Evolutionary conservation across 2,888 invertebrate species (phyloP), one percentile per base, ranked within the genome.

Genomic region (Platycheirus albimanus): DNA sequence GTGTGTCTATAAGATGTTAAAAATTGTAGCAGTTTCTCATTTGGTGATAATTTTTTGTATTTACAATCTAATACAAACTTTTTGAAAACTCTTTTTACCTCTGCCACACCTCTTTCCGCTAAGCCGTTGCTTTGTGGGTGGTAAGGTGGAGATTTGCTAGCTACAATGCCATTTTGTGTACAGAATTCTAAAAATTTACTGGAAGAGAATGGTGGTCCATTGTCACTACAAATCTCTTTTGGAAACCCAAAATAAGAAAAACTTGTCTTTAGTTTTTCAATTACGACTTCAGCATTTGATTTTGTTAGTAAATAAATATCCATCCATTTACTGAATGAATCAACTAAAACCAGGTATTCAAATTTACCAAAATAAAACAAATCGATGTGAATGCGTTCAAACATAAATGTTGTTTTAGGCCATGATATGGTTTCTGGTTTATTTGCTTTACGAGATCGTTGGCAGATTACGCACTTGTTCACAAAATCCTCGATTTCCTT

Each of bases 191-290:
- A 43, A 67, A 67, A 52, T 20, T 67, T 67, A 30, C n/a, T n/a
- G n/a, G n/a, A n/a, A n/a, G n/a, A n/a, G n/a, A n/a, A n/a, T n/a
- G n/a, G n/a, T n/a, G n/a, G 69, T 33, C 69, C 69, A 43, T 76
- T 76, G 49, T 76, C 76, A 67, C 67, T 61, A 43, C 33, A 61
- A 28, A 70, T 41, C n/a, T 70, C 61, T 24, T 20, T 43, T 30
- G 70, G 70, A 10, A 77, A 77, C 2, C 69, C 70, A 61, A 70
- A 77, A 51, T 63, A 52, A 10, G 45, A 52, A 54, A 56, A 52
- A 3, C 43, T 51, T 3, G 8, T 28, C 43, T 54, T 63, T 4
- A 70, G 13, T 38, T 63, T 77, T 54, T 70, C 61, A 28, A 77
- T 64, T 0, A 63, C 20, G 13, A 49, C 43, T 17, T 54, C 52